A percentile compares a stretch with the other conserved stretches of the same genome.
phyloP scores from a whole-genome alignment of 30 jellyfish, hydroid and myxozoan species.

The Cassiopea andromeda region DNA sequence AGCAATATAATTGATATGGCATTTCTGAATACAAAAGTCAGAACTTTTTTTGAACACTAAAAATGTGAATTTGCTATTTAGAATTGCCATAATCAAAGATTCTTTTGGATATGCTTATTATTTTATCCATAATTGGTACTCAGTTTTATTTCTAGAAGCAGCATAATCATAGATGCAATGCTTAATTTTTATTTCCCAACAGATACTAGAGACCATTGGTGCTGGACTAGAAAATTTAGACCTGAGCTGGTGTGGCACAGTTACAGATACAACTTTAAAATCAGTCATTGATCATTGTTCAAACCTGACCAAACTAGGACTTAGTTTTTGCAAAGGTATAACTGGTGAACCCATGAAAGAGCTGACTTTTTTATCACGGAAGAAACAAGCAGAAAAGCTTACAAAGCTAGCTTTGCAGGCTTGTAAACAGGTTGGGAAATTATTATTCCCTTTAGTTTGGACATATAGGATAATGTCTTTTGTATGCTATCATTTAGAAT shows the following conservation, averaged over 20 bases:
- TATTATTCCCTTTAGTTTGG: not conserved
- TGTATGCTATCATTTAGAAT: too few species aligned
- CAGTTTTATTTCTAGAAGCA: too few species aligned
- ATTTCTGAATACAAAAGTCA: too few species aligned
- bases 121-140: too few species aligned
- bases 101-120: too few species aligned
- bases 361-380: not conserved
- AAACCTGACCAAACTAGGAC: conserved; percentile 26
- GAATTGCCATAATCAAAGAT: too few species aligned
- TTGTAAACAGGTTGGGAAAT: conserved; percentile 48
- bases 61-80: too few species aligned
- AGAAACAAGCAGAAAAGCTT: conserved; percentile 57
- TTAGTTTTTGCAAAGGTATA: conserved; percentile 42
- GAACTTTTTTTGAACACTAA: too few species aligned
- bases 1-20: too few species aligned
- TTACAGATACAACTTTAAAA: conserved; percentile 56
- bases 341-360: conserved; percentile 62
- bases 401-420: conserved; percentile 54
- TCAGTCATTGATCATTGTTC: conserved; percentile 42
- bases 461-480: too few species aligned
- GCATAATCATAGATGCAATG: too few species aligned
- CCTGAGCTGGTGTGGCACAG: conserved; percentile 58
- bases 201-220: conserved; percentile 71
- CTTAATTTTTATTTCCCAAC: not conserved
- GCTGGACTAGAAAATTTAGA: conserved; percentile 49